phyloP scores from a whole-genome alignment of 2,797 vertebrate genomes.

The Sebastes kiyomatsui region DNA sequence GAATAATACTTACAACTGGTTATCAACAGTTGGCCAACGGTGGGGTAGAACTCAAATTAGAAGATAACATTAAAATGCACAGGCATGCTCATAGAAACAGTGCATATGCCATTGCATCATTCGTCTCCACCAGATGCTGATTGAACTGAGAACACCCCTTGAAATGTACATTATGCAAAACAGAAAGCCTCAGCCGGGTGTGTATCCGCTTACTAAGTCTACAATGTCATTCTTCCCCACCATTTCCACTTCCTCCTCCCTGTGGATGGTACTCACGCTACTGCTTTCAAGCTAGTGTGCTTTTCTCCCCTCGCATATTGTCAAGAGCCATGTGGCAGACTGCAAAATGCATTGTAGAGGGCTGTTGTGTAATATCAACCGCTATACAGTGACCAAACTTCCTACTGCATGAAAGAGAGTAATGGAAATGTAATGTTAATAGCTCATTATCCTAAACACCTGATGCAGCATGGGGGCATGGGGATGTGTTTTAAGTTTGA shows the following conservation, averaged over 20 bases:
- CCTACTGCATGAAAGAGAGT: slow-evolving; percentile 15
- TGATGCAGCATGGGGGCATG: background rate
- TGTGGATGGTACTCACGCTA: background rate
- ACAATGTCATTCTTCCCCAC: slow-evolving; percentile 3
- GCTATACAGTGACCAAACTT: background rate
- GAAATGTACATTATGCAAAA: slow-evolving; percentile 30
- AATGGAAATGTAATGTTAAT: slow-evolving; percentile 13
- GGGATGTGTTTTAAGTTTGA: slow-evolving; percentile 8
- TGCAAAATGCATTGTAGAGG: slow-evolving; percentile 1
- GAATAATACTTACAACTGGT: background rate
- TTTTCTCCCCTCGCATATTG: background rate
- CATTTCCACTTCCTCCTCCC: background rate
- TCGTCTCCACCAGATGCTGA: slow-evolving; percentile 2
- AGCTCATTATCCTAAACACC: slow-evolving; percentile 25
- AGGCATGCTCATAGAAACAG: background rate
- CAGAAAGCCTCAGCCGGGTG: background rate
- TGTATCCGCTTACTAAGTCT: background rate
- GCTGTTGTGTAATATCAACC: background rate
- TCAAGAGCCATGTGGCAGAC: background rate
- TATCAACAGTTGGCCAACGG: background rate
- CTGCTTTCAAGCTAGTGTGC: background rate
- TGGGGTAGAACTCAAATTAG: background rate
- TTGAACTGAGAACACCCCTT: background rate
- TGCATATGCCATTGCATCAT: background rate
- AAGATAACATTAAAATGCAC: background rate